Base-by-base conservation (phyloP, 2,888 invertebrate genomes). In the Sinodicranocentrus sp. region DNA sequence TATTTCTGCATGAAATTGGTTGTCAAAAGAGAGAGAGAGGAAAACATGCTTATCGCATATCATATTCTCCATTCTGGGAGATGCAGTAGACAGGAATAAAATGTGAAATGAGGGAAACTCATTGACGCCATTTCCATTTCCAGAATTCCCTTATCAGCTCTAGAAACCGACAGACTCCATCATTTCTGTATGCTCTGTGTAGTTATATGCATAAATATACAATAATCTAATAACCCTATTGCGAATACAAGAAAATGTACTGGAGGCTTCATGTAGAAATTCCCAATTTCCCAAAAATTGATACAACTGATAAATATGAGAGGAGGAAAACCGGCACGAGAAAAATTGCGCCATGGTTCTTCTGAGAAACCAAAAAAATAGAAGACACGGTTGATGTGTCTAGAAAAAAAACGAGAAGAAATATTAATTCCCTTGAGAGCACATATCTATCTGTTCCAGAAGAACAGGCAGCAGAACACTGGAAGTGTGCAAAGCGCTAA, bases 371-470 rank as follows among this genome's bases (percentile, higher is more conserved):
- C 13, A 57, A 63, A 33, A 59, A 59, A 23, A 25, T 43, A 17
- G 48, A 28, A 71, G 43, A 17, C 19, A 72, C 28, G 57, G 48
- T 39, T 43, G 54, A 71, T 67, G 67, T 44, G 21, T 13, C 57
- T 23, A 57, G 17, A 57, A 28, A 59, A 72, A 72, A 80, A 73
- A 67, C 52, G 26, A 26, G 48, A 43, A 13, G 48, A 73, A 75
- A 82, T 65, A 82, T 82, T 79, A 79, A 82, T 82, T 82, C 82
- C 44, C 82, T 67, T 57, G 82, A 82, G 82, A 73, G 73, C 73
- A 59, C 73, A 75, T 67, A 73, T 73, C 72, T 82, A 79, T 78
- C 72, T 73, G 57, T 78, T 78, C 70, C 68, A 78, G 78, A 78
- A 59, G 70, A 78, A 61, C 67, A 77, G 26, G 23, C 77, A 76